These are phyloP conservation scores for Chelidonichthys spinosus DNA, from an alignment of 2,797 vertebrate genomes.

Conservation along the genomic window DNA sequence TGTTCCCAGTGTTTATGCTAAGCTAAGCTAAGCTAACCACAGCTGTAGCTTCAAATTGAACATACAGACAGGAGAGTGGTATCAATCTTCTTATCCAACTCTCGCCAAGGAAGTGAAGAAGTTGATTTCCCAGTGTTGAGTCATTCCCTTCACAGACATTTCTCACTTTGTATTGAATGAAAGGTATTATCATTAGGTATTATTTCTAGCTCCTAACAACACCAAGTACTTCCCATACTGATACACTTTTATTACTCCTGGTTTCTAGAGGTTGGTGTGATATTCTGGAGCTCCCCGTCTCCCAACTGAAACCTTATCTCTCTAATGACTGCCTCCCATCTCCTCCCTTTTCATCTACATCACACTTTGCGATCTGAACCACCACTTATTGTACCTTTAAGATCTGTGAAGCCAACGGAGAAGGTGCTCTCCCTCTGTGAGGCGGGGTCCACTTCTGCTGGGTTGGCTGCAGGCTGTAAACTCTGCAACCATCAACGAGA, in stretches of 20 bases:
- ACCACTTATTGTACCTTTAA: constrained; percentile 83
- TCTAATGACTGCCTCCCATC: neutral
- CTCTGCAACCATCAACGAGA: constrained; percentile 79
- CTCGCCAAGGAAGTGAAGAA: neutral
- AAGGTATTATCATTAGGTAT: neutral
- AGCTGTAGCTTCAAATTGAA: neutral
- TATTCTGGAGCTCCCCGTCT: constrained; percentile 19
- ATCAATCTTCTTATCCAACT: neutral
- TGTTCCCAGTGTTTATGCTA: neutral
- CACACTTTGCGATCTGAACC: neutral
- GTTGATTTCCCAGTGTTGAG: neutral
- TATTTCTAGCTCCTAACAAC: neutral
- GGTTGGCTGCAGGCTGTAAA: constrained; percentile 77
- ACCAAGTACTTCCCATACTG: neutral
- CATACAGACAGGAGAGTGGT: neutral
- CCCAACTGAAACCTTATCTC: constrained; percentile 3
- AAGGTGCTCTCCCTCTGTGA: constrained; percentile 72
- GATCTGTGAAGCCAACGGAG: constrained; percentile 89
- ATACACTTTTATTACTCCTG: neutral
- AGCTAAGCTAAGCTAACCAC: neutral
- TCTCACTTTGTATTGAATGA: neutral
- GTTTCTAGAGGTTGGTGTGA: constrained; percentile 8
- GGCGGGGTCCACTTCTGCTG: constrained; percentile 58
- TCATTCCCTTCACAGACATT: neutral
- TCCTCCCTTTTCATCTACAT: neutral